Evolutionary conservation across 2,888 invertebrate species (phyloP).

Genomic region (Nemotelus pantherinus): DNA sequence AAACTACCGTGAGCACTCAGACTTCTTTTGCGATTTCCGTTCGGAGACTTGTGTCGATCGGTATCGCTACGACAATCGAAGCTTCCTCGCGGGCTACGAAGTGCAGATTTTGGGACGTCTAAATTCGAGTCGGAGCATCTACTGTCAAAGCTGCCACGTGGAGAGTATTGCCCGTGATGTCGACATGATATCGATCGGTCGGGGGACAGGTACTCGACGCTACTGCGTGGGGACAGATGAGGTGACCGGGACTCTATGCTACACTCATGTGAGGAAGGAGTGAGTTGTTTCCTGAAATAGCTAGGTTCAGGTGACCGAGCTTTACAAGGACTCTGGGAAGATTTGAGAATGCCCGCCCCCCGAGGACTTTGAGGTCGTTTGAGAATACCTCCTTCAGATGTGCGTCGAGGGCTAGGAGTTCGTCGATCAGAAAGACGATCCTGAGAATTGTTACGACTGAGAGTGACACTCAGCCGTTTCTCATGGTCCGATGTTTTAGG

Average conservation of each 20-base stretch:
- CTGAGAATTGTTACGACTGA: conserved; percentile 61
- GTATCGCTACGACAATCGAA: conserved; percentile 58
- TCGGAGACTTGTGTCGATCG: conserved; percentile 52
- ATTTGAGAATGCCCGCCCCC: conserved; percentile 58
- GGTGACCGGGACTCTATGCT: conserved; percentile 62
- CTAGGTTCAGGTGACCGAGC: conserved; percentile 63
- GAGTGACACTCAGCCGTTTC: conserved; percentile 60
- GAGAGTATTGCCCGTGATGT: conserved; percentile 56
- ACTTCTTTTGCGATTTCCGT: conserved; percentile 60
- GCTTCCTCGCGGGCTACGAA: conserved; percentile 58
- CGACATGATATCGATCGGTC: conserved; percentile 60
- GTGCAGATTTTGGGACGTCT: conserved; percentile 56
- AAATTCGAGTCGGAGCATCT: conserved; percentile 62
- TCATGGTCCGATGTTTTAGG: conserved; percentile 69
- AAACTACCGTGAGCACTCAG: conserved; percentile 64
- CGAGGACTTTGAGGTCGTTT: conserved; percentile 60
- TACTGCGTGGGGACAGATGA: conserved; percentile 61
- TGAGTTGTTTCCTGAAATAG: conserved; percentile 61
- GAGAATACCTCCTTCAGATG: conserved; percentile 62
- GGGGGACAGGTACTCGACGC: conserved; percentile 63
- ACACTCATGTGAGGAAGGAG: conserved; percentile 59
- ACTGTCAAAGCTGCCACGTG: conserved; percentile 63
- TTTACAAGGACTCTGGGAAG: conserved; percentile 61
- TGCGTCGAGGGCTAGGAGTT: conserved; percentile 62
- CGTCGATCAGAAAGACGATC: conserved; percentile 61